Evolutionary conservation across 2,888 invertebrate species (phyloP).

Genomic region (Melinopterus prodromus): DNA sequence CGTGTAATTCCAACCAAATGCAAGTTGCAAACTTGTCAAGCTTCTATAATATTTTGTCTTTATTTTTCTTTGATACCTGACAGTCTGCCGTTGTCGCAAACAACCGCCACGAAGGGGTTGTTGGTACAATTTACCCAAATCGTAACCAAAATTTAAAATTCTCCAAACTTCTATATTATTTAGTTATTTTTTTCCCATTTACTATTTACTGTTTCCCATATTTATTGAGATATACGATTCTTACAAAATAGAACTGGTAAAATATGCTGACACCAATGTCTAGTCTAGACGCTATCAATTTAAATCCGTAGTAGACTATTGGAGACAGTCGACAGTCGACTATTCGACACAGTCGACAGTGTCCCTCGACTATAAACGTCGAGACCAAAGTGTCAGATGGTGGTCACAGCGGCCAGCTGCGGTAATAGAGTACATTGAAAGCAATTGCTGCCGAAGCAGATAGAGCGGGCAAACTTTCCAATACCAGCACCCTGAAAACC

Average conservation of each 20-base stretch:
- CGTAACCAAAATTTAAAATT: no score
- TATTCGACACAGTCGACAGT: not conserved
- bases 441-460: slow-evolving; percentile 4
- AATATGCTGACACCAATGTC: not conserved
- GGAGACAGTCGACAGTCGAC: not conserved
- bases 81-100: no score
- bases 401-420: not conserved
- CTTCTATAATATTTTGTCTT: no score
- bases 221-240: no score
- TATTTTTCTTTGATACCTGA: no score
- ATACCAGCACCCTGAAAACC: not conserved
- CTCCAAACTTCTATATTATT: no score
- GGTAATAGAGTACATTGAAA: not conserved
- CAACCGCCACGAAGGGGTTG: no score
- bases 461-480: not conserved
- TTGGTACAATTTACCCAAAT: no score
- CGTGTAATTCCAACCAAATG: no score
- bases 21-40: no score
- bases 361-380: not conserved
- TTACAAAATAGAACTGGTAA: not conserved
- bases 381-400: not conserved
- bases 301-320: not conserved
- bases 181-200: no score
- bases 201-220: no score
- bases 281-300: not conserved